Conservation (phyloP, 2,113 vertebrate genomes). For the Poeciliopsis occidentalis region DNA sequence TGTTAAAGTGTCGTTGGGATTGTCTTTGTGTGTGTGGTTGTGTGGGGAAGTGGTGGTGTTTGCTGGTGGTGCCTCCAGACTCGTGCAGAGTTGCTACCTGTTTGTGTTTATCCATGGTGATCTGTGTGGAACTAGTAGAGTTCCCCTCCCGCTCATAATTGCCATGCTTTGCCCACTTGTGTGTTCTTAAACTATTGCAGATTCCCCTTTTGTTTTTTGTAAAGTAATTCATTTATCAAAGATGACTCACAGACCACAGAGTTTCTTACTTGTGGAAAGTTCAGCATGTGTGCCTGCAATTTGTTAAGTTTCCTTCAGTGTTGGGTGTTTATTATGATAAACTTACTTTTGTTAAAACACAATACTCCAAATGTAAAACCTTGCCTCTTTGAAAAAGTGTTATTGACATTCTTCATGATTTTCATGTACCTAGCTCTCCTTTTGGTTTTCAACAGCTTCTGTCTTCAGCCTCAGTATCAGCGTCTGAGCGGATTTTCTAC, state of each 20-base stretch:
- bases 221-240: constrained; percentile 15
- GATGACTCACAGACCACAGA: constrained; percentile 4
- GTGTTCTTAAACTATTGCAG: constrained; percentile 9
- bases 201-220: constrained; percentile 8
- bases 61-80: not conserved
- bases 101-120: constrained; percentile 46
- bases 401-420: constrained; percentile 26
- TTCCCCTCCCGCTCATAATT: constrained; percentile 50
- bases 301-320: not conserved
- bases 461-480: constrained; percentile 48
- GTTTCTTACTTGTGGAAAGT: not conserved
- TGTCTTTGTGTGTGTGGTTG: not conserved
- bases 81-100: not conserved
- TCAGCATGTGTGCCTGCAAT: not conserved
- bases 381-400: constrained; percentile 19
- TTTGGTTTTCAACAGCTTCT: constrained; percentile 47
- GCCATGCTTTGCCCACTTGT: constrained; percentile 21
- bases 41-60: not conserved
- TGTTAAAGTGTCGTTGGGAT: constrained; percentile 13
- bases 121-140: constrained; percentile 43
- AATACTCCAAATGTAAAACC: not conserved
- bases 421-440: constrained; percentile 30
- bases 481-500: constrained; percentile 38
- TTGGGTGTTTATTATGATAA: not conserved
- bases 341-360: not conserved